phyloP scores from a whole-genome alignment of 2,888 invertebrate genomes.

The Trissonchulus latispiculum region DNA sequence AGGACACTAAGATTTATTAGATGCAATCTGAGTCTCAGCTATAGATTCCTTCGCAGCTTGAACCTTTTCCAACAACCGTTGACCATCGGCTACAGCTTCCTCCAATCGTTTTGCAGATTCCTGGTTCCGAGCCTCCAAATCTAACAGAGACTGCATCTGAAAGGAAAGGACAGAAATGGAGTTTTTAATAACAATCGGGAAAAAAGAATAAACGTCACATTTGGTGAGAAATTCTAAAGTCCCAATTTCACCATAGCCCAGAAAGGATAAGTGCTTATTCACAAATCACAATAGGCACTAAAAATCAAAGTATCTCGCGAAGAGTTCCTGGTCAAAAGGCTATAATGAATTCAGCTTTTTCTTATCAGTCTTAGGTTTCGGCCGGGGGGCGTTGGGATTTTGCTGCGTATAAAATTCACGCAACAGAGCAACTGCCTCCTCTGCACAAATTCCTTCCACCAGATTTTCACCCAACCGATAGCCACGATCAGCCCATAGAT shows the following conservation, averaged over 20 bases:
- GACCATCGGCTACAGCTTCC: constrained; percentile 71
- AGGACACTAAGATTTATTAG: too few species aligned
- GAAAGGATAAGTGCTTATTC: too few species aligned
- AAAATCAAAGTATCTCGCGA: too few species aligned
- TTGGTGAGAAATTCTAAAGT: too few species aligned
- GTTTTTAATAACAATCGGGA: too few species aligned
- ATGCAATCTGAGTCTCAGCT: constrained; percentile 69
- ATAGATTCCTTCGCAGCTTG: constrained; percentile 84
- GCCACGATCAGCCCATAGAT: constrained; percentile 50
- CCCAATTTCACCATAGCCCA: too few species aligned
- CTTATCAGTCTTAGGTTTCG: constrained; percentile 6
- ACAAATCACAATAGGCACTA: too few species aligned
- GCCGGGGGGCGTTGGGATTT: constrained; percentile 56
- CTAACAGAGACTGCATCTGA: constrained; percentile 40
- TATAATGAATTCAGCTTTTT: too few species aligned
- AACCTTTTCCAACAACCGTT: constrained; percentile 71
- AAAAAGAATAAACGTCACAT: too few species aligned
- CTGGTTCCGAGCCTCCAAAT: constrained; percentile 79
- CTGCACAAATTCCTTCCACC: neutral
- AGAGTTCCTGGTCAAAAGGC: too few species aligned
- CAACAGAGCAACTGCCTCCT: constrained; percentile 66
- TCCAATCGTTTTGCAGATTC: constrained; percentile 77
- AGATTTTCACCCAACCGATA: neutral
- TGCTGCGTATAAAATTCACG: constrained; percentile 86
- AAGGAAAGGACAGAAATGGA: too few species aligned